phyloP scores from a whole-genome alignment of 1,140 invertebrate species.

The Lepidurus apus region DNA sequence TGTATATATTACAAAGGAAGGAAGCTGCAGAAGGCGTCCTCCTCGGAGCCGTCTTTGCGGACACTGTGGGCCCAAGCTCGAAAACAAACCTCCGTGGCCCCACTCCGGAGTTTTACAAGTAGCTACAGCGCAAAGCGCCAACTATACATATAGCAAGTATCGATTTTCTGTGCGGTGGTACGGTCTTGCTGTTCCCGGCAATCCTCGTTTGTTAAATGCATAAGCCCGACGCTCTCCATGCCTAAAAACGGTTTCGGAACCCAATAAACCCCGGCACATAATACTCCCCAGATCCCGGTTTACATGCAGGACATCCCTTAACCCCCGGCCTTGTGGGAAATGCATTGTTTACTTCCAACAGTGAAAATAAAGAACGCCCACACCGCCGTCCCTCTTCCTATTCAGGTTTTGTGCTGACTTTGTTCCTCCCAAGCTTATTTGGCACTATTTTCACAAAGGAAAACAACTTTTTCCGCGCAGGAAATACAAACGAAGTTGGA shows the following conservation, averaged over 20 bases:
- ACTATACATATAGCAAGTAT: not conserved
- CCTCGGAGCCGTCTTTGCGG: not conserved
- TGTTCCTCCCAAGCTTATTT: not conserved
- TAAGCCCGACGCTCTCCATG: not conserved
- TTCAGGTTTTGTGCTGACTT: not conserved
- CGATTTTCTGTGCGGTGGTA: not conserved
- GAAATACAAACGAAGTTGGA: not conserved
- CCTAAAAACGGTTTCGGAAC: not conserved
- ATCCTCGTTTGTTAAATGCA: not conserved
- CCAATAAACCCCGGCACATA: not conserved
- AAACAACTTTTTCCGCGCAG: not conserved
- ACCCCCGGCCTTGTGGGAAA: not conserved
- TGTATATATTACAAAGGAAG: not conserved
- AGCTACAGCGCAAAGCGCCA: slow-evolving; percentile 10
- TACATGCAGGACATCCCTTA: not conserved
- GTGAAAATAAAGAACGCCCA: not conserved
- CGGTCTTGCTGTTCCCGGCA: not conserved
- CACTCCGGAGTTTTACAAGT: not conserved
- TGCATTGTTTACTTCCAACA: not conserved
- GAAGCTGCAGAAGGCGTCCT: not conserved
- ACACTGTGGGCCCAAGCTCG: not conserved
- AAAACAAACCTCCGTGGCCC: not conserved
- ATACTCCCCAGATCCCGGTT: not conserved
- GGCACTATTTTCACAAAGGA: not conserved
- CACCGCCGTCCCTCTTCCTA: not conserved